Evolutionary conservation across 2,888 invertebrate genomes (phyloP).

Genomic region (Lasioglossum villosulum): DNA sequence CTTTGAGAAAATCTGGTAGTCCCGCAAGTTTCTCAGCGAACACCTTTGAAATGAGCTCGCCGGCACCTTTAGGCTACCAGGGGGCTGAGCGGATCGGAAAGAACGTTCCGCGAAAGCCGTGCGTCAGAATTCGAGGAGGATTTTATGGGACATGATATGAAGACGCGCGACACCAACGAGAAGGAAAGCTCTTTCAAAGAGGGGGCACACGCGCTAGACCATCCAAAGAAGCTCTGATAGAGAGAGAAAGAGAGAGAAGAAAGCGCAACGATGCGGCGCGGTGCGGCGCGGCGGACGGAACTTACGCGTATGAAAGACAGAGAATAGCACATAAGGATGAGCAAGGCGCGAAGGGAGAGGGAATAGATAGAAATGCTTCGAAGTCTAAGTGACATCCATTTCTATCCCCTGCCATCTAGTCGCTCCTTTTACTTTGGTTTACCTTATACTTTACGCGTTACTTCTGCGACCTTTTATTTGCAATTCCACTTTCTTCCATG

Average conservation of each 20-base stretch:
- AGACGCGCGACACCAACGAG: conserved; percentile 67
- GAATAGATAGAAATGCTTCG: conserved; percentile 71
- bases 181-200: conserved; percentile 78
- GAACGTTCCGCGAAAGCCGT: conserved; percentile 51
- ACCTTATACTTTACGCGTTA: conserved; percentile 76
- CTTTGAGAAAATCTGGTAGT: conserved; percentile 70
- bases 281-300: conserved; percentile 24
- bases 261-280: conserved; percentile 21
- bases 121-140: conserved; percentile 62
- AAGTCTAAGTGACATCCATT: conserved; percentile 82
- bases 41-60: conserved; percentile 60
- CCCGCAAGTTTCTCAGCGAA: conserved; percentile 60
- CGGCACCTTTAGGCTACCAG: conserved; percentile 53
- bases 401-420: conserved; percentile 69
- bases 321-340: not conserved
- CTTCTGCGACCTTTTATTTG: conserved; percentile 72
- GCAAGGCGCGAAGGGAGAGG: not conserved
- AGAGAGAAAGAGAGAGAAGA: not conserved
- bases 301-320: conserved; percentile 22
- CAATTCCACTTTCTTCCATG: conserved; percentile 71
- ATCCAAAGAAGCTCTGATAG: conserved; percentile 23
- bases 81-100: conserved; percentile 52
- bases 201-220: conserved; percentile 57
- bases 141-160: conserved; percentile 56
- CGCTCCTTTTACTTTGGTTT: conserved; percentile 76